A percentile compares a stretch with the other conserved stretches of the same genome.
These are phyloP conservation scores for Notocelia uddmanniana DNA, from an alignment of 2,888 invertebrate genomes.

Conservation along the genomic window DNA sequence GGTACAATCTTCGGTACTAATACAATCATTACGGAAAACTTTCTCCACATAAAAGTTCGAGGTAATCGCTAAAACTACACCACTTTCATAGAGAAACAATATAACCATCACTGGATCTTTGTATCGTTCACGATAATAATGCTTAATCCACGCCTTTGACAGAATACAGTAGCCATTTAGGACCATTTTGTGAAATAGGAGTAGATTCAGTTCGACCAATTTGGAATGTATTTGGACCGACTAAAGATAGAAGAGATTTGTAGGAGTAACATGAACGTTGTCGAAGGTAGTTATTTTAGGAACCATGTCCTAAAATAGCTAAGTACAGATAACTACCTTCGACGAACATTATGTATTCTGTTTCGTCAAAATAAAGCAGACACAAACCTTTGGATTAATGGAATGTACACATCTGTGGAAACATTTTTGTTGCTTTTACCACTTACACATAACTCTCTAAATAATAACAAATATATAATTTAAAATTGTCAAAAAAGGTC, in stretches of 20 bases:
- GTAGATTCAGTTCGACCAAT: neutral
- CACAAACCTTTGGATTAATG: too few species aligned
- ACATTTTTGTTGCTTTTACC: too few species aligned
- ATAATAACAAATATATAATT: too few species aligned
- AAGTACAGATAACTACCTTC: too few species aligned
- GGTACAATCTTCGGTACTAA: constrained; percentile 22
- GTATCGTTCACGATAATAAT: neutral
- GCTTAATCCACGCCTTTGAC: neutral
- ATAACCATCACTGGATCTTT: neutral
- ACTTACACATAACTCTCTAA: too few species aligned
- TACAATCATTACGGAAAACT: constrained; percentile 25
- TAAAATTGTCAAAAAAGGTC: too few species aligned
- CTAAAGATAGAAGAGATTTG: neutral
- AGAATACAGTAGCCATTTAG: neutral
- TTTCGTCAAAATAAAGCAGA: too few species aligned
- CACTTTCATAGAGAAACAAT: constrained; percentile 13
- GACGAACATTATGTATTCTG: too few species aligned
- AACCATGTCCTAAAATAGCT: too few species aligned
- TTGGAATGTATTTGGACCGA: neutral
- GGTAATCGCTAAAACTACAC: constrained; percentile 7
- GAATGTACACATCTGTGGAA: too few species aligned
- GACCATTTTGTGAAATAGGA: neutral
- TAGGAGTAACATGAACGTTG: neutral
- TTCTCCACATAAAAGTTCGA: neutral
- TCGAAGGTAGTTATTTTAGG: neutral